A percentile compares a stretch with the other conserved stretches of the same genome.
phyloP scores from a whole-genome alignment of 1,140 invertebrate species.

The Conus betulinus region DNA sequence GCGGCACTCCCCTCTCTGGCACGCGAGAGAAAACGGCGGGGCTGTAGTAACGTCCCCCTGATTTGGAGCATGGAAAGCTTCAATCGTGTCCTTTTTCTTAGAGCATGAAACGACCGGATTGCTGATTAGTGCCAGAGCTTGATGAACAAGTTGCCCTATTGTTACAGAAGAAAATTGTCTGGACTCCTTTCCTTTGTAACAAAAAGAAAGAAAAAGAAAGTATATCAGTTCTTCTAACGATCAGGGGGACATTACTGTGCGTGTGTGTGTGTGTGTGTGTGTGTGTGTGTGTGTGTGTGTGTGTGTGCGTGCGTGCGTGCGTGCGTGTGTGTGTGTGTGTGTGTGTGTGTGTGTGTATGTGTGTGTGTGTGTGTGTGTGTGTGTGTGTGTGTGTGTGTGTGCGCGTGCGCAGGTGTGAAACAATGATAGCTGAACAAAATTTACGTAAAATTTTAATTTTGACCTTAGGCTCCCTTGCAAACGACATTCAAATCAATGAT shows the following conservation, averaged over 20 bases:
- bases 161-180: too few relatives aligned
- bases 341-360: conserved; percentile 18
- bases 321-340: conserved; percentile 12
- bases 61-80: too few relatives aligned
- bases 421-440: background rate
- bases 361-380: conserved; percentile 8
- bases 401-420: background rate
- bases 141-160: too few relatives aligned
- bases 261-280: background rate
- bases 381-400: conserved; percentile 8
- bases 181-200: too few relatives aligned
- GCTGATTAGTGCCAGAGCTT: too few relatives aligned
- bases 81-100: too few relatives aligned
- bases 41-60: too few relatives aligned
- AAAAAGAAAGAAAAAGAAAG: background rate
- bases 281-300: too few relatives aligned
- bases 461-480: too few relatives aligned
- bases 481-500: background rate
- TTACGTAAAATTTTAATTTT: background rate
- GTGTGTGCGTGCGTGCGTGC: background rate
- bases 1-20: too few relatives aligned
- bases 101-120: too few relatives aligned
- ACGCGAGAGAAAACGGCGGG: too few relatives aligned
- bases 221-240: background rate
- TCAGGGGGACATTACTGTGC: background rate